A percentile compares a stretch with the other conserved stretches of the same genome.
phyloP scores from a whole-genome alignment of 1,140 invertebrate genomes.

The Drosophila tristis region DNA sequence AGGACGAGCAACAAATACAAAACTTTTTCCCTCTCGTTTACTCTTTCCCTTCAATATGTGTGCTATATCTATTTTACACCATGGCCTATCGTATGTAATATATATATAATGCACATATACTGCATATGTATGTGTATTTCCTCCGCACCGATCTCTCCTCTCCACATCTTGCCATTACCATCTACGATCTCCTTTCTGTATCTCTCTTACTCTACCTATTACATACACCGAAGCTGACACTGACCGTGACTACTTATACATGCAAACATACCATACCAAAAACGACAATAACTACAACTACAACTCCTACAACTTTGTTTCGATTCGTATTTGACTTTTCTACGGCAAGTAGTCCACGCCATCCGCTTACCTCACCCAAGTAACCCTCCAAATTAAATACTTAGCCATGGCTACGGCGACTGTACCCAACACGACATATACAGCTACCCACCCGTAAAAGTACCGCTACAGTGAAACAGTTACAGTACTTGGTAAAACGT shows the following conservation, averaged over 20 bases:
- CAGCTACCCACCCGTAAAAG: not conserved
- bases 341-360: too few species aligned
- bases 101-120: conserved; percentile 74
- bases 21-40: conserved; percentile 77
- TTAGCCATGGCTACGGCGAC: too few species aligned
- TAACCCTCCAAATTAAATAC: too few species aligned
- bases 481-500: conserved; percentile 26
- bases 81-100: conserved; percentile 47
- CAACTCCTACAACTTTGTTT: not conserved
- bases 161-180: conserved; percentile 17
- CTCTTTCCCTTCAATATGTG: conserved; percentile 61
- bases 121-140: conserved; percentile 81
- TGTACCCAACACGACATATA: not conserved
- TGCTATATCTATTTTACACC: conserved; percentile 71
- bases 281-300: not conserved
- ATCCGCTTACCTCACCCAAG: too few species aligned
- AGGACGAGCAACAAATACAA: conserved; percentile 41
- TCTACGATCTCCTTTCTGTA: conserved; percentile 10
- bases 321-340: too few species aligned
- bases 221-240: conserved; percentile 10
- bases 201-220: conserved; percentile 26
- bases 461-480: not conserved
- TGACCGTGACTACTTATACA: too few species aligned
- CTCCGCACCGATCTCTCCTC: conserved; percentile 27
- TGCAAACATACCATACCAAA: not conserved